Evolutionary conservation across 2,797 vertebrate genomes (phyloP).

Genomic region (Sebastes nivosus): DNA sequence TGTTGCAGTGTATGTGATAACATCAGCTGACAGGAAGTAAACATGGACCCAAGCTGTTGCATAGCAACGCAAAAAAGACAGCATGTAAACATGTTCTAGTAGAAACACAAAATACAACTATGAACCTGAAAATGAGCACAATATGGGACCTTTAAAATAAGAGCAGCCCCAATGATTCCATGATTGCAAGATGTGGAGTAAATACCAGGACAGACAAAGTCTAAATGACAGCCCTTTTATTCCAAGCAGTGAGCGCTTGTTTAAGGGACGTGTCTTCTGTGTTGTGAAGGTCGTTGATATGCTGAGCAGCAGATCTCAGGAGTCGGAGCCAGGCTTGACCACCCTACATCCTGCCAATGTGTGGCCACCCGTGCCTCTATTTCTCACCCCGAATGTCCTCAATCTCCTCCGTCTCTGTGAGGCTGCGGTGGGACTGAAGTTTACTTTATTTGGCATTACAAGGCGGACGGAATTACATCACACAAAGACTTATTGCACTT

Average conservation of each 20-base stretch:
- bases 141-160: not conserved
- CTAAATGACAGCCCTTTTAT: not conserved
- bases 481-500: not conserved
- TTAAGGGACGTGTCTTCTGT: not conserved
- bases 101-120: too few species aligned
- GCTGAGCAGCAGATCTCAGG: slow-evolving; percentile 27
- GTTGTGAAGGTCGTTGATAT: slow-evolving; percentile 50
- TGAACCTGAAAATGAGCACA: too few species aligned
- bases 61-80: too few species aligned
- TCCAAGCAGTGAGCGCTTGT: slow-evolving; percentile 17
- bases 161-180: not conserved
- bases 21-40: too few species aligned
- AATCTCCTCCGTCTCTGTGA: not conserved
- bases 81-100: too few species aligned
- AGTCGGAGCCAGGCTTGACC: slow-evolving; percentile 29
- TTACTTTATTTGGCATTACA: not conserved
- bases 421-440: not conserved
- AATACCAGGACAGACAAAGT: not conserved
- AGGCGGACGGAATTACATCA: too few species aligned
- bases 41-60: too few species aligned
- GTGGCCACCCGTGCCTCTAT: not conserved
- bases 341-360: slow-evolving; percentile 21
- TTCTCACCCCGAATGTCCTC: not conserved
- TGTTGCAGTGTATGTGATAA: too few species aligned
- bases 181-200: not conserved